Conservation (phyloP, 2,888 invertebrate species). For the Orthonychiurus folsomi region DNA sequence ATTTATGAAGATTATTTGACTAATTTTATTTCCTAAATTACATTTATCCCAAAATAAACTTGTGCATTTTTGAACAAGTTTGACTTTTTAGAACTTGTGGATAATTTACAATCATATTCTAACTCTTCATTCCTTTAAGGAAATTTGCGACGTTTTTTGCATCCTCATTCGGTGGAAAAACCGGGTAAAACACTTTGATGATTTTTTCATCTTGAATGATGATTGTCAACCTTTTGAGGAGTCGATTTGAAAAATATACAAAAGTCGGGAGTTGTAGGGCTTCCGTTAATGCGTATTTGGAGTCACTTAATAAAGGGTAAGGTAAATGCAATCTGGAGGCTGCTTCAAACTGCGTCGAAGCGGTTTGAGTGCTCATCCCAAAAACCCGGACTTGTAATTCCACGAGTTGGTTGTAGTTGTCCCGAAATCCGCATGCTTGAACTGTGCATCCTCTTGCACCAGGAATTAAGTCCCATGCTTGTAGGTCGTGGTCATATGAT, state of each 20-base stretch:
- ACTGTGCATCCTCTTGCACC: constrained; percentile 5
- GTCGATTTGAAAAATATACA: neutral
- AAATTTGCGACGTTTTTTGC: neutral
- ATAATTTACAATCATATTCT: no score
- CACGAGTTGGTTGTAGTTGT: neutral
- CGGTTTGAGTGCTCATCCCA: neutral
- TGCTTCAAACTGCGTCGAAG: neutral
- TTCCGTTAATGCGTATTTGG: neutral
- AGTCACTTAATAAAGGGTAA: neutral
- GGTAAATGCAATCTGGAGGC: neutral
- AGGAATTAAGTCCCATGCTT: constrained; percentile 4
- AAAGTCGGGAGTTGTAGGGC: constrained; percentile 7
- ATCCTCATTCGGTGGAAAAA: constrained; percentile 3
- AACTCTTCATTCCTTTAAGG: neutral
- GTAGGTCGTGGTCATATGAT: neutral
- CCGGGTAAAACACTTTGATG: constrained; percentile 4
- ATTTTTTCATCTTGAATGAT: constrained; percentile 8
- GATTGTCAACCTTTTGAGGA: neutral
- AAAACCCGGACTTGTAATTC: neutral
- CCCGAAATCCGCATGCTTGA: constrained; percentile 6
- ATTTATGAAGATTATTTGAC: no score
- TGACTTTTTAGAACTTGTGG: no score
- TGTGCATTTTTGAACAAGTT: no score
- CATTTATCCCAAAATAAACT: no score
- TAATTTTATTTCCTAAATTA: no score